Percentiles rank a stretch among this genome's conserved stretches.
Evolutionary conservation across 2,888 invertebrate species (phyloP).

Genomic region (Hemistola chrysoprasaria): DNA sequence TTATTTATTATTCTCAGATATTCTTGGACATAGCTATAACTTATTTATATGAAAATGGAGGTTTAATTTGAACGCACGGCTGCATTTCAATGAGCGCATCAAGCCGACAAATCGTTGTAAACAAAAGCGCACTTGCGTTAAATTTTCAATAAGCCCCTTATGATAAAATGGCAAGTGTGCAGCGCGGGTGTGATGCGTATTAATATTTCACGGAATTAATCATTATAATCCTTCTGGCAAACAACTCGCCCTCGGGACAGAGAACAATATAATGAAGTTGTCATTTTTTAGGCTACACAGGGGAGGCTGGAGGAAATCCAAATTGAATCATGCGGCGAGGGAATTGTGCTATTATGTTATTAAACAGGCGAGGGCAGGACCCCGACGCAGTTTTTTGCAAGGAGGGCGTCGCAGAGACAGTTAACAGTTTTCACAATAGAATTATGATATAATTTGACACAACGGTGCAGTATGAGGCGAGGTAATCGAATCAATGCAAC

Average conservation of each 20-base stretch:
- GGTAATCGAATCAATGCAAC: conserved; percentile 28
- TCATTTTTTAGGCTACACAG: conserved; percentile 79
- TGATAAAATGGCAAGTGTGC: conserved; percentile 68
- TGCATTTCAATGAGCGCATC: conserved; percentile 25
- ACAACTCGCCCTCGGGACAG: conserved; percentile 76
- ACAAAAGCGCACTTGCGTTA: conserved; percentile 66
- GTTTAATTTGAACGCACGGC: conserved; percentile 3
- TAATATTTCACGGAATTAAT: conserved; percentile 82
- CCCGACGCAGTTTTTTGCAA: conserved; percentile 73
- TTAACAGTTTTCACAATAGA: conserved; percentile 81
- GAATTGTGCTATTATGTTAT: conserved; percentile 87
- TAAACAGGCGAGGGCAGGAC: conserved; percentile 84
- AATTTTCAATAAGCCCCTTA: conserved; percentile 65
- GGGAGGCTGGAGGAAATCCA: conserved; percentile 84
- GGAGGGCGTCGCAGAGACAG: conserved; percentile 76
- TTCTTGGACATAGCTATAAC: conserved; percentile 5
- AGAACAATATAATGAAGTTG: conserved; percentile 82
- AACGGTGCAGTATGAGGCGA: conserved; percentile 53
- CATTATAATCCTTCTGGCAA: conserved; percentile 81
- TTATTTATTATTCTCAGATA: neutral
- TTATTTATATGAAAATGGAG: conserved; percentile 3
- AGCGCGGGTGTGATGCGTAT: conserved; percentile 73
- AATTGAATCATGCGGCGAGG: conserved; percentile 86
- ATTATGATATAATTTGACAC: conserved; percentile 81
- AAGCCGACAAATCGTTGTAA: conserved; percentile 48